Evolutionary conservation across 2,888 invertebrate species (phyloP), one percentile per base, ranked within the genome.

Genomic region (Loripinus fragilis): DNA sequence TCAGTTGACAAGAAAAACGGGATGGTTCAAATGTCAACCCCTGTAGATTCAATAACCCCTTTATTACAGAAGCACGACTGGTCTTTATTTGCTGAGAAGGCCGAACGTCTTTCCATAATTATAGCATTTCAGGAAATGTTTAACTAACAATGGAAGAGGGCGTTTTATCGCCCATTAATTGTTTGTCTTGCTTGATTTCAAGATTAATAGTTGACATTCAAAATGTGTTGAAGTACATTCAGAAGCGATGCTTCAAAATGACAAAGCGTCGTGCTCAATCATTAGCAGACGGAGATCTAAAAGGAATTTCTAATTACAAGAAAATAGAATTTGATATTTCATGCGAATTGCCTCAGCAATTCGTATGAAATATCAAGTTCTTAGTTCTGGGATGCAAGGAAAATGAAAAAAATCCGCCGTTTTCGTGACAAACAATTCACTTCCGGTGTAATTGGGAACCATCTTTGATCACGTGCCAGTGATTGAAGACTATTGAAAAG

Each of bases 391-490:
- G n/a, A n/a, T n/a, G n/a, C n/a, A n/a, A n/a, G n/a, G n/a, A n/a
- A n/a, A n/a, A n/a, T n/a, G n/a, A n/a, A n/a, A n/a, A n/a, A n/a
- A n/a, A n/a, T n/a, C n/a, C n/a, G n/a, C n/a, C 12, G 12, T 48
- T 15, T 48, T 48, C 48, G n/a, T 48, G 5, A n/a, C 76, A 78
- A 78, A 77, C 65, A 73, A 69, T 52, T 50, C 70, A 60, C 72
- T 81, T 76, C 75, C 75, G 76, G 55, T 73, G n/a, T 48, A 48
- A 48, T 48, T 48, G 48, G 48, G 48, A 48, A n/a, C 12, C 48
- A 48, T 48, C 48, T 48, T 48, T 48, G 48, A 20, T 48, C 48
- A 48, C 48, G 48, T 48, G 48, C 48, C 17, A 5, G n/a, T 48
- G 48, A 48, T 20, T 48, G 48, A 48, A 48, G 12, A 48, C 3